These are phyloP conservation scores for Stichodactyla mertensii DNA, from an alignment of 64 coral and sea anemone genomes.

Conservation along the genomic window DNA sequence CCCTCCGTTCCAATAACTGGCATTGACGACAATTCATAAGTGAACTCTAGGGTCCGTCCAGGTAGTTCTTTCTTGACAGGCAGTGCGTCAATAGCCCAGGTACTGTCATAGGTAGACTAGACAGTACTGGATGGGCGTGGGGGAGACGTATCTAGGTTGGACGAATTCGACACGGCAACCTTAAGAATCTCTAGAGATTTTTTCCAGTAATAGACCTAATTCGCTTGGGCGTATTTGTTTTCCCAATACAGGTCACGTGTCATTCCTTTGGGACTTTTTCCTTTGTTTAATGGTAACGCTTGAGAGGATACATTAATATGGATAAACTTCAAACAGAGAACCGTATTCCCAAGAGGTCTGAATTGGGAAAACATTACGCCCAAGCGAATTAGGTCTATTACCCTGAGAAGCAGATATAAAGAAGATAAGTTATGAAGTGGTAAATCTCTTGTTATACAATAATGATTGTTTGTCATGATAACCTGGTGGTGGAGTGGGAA, in stretches of 20 bases:
- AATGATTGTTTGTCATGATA: too few relatives aligned
- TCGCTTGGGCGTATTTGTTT: too few relatives aligned
- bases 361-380: too few relatives aligned
- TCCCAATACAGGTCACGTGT: too few relatives aligned
- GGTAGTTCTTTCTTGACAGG: slow-evolving; percentile 85
- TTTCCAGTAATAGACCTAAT: slow-evolving; percentile 88
- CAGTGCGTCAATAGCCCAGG: slow-evolving; percentile 77
- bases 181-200: slow-evolving; percentile 91
- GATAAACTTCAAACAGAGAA: too few relatives aligned
- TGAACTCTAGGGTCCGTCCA: slow-evolving; percentile 90
- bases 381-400: too few relatives aligned
- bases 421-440: neutral
- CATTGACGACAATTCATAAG: slow-evolving; percentile 81
- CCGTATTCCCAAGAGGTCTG: too few relatives aligned
- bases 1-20: slow-evolving; percentile 60
- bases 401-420: slow-evolving; percentile 43
- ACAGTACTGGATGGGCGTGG: slow-evolving; percentile 73
- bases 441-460: too few relatives aligned
- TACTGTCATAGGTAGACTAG: slow-evolving; percentile 78
- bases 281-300: too few relatives aligned
- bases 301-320: too few relatives aligned
- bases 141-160: slow-evolving; percentile 83
- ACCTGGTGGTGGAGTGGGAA: too few relatives aligned
- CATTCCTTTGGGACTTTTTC: too few relatives aligned
- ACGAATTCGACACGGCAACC: slow-evolving; percentile 83